Evolutionary conservation across 1,140 invertebrate genomes (phyloP).

Genomic region (Dendroctonus ponderosae): DNA sequence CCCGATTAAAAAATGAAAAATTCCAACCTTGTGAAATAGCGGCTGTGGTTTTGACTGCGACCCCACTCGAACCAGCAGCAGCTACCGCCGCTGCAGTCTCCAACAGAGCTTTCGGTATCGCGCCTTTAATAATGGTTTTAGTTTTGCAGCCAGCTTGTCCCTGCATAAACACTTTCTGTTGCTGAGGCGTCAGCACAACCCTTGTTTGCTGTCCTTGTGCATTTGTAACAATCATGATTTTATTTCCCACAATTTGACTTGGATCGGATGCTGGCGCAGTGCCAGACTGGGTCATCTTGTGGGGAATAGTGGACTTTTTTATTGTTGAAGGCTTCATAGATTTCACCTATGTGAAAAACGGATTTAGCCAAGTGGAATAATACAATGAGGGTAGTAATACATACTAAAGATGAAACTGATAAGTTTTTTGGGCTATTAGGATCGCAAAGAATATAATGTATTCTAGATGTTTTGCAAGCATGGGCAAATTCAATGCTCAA

Average conservation of each 20-base stretch:
- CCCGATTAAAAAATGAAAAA: too few species aligned
- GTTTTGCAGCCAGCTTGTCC: slow-evolving; percentile 28
- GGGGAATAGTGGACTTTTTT: slow-evolving; percentile 45
- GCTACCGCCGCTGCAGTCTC: slow-evolving; percentile 30
- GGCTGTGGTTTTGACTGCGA: slow-evolving; percentile 11
- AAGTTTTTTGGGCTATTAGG: too few species aligned
- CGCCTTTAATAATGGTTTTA: slow-evolving; percentile 50
- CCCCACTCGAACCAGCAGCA: slow-evolving; percentile 49
- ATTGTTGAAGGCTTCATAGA: slow-evolving; percentile 47
- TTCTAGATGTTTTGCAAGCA: too few species aligned
- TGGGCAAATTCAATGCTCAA: too few species aligned
- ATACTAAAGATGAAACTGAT: too few species aligned
- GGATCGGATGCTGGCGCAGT: slow-evolving; percentile 13
- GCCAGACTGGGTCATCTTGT: neutral
- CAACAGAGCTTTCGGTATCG: slow-evolving; percentile 29
- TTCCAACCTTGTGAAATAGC: slow-evolving; percentile 3
- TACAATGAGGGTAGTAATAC: too few species aligned
- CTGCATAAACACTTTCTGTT: slow-evolving; percentile 55
- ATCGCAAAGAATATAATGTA: too few species aligned
- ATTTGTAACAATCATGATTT: slow-evolving; percentile 62
- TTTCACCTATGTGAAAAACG: slow-evolving; percentile 17
- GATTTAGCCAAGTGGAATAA: too few species aligned
- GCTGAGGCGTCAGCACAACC: slow-evolving; percentile 58
- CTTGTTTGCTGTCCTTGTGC: slow-evolving; percentile 58
- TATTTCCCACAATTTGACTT: slow-evolving; percentile 46